Base-by-base conservation (phyloP, 2,888 invertebrate genomes). In the Agonopterix alstromeriana region DNA sequence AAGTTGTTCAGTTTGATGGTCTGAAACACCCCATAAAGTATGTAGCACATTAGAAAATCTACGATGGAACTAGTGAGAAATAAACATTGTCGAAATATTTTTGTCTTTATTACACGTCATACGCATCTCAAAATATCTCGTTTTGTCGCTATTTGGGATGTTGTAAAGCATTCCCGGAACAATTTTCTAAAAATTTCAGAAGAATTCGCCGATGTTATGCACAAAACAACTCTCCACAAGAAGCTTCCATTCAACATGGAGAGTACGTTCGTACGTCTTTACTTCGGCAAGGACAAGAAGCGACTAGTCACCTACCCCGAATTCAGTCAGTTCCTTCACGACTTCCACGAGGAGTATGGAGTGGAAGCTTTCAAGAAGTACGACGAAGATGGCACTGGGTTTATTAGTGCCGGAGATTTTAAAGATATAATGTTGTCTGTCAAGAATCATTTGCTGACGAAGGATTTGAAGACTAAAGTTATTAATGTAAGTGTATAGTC, bases 291-390 rank as follows among this genome's bases (percentile, higher is more conserved):
- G 79, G 95, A 98, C 65, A 97, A 96, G 81, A 94, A 95, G 67
- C 91, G 98, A 47, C 89, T 95, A 64, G 96, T 99, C 56, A 95
- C 93, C 38, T 99, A 99, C 83, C 92, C 94, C 35, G 99, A 99
- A 81, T 99, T 99, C 91, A 97, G 97, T 68, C 99, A 99, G 90
- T 95, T 99, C 79, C 91, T 99, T 47, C 98, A 99, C 92, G 99
- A 99, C 79, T 99, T 99, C 81, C 99, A 99, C 78, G 99, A 99
- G 82, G 99, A 99, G 85, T 98, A 99, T 75, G 99, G 98, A 17
- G 95, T 97, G 63, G 98, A 98, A 86, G 98, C 98, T 42, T 98
- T 98, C 89, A 94, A 94, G 77, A 94, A 94, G 70, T 95, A 94
- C 71, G 99, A 99, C 87, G 94, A 93, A 65, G 92, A 94, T 61